Evolutionary conservation across 2,888 invertebrate genomes (phyloP).

Genomic region (Pristionchus japonicus): DNA sequence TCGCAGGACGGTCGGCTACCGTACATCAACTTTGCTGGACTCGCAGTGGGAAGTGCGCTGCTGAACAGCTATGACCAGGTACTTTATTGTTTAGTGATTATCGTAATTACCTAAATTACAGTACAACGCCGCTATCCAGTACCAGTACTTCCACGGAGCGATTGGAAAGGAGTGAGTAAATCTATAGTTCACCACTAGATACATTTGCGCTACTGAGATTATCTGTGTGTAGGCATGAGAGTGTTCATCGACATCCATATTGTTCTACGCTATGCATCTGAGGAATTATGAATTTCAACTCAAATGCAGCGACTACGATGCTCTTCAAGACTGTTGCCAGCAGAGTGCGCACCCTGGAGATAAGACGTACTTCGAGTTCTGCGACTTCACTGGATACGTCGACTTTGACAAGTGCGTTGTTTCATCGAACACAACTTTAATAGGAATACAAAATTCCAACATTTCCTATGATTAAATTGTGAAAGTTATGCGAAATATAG

Average conservation of each 20-base stretch:
- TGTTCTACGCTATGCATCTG: no score
- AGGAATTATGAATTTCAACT: no score
- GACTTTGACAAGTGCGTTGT: neutral
- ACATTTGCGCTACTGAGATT: no score
- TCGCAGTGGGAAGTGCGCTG: constrained; percentile 68
- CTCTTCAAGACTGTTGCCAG: constrained; percentile 58
- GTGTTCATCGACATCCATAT: no score
- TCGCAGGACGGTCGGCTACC: constrained; percentile 51
- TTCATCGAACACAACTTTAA: neutral
- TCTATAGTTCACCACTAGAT: no score
- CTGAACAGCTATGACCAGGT: constrained; percentile 53
- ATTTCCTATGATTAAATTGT: no score
- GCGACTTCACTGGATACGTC: constrained; percentile 6
- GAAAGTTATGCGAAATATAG: neutral
- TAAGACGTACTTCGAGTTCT: constrained; percentile 43
- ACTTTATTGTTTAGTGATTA: neutral
- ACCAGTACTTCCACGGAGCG: constrained; percentile 63
- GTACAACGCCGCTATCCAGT: constrained; percentile 59
- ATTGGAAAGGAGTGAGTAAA: constrained; percentile 60
- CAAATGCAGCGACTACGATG: constrained; percentile 55
- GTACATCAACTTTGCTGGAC: constrained; percentile 63
- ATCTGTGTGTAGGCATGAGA: no score
- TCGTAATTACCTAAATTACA: constrained; percentile 43
- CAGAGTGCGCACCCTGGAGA: constrained; percentile 46
- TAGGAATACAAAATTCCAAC: no score